Evolutionary conservation across 2,113 vertebrate genomes (phyloP).

Genomic region (Sinocyclocheilus anophthalmus): DNA sequence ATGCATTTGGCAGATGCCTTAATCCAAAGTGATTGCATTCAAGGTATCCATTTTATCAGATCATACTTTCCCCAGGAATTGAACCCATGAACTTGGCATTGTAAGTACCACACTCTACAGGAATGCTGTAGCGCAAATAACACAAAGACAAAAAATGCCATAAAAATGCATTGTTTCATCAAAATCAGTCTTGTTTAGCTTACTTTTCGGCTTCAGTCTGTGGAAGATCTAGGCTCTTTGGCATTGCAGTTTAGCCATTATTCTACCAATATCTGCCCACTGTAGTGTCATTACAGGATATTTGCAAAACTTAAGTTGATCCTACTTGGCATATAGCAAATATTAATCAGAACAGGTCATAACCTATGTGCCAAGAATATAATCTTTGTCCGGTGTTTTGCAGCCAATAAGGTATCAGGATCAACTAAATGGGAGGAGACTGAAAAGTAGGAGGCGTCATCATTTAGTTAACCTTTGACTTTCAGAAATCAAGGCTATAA

Average conservation of each 20-base stretch:
- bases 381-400: not conserved
- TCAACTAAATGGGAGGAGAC: not conserved
- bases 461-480: not conserved
- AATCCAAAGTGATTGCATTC: not conserved
- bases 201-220: not conserved
- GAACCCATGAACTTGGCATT: too few relatives aligned
- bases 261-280: not conserved
- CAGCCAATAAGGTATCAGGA: conserved; percentile 6
- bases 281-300: not conserved
- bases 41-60: not conserved
- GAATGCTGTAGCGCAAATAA: not conserved
- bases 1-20: not conserved
- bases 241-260: not conserved
- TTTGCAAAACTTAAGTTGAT: not conserved
- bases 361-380: not conserved
- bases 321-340: not conserved
- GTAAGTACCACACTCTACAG: not conserved
- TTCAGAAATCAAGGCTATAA: not conserved
- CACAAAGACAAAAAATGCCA: not conserved
- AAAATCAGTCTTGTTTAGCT: not conserved
- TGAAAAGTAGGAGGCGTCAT: not conserved
- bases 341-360: conserved; percentile 46
- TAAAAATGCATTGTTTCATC: not conserved
- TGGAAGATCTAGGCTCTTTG: not conserved
- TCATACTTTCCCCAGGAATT: not conserved